Base-by-base conservation (phyloP, 2,113 vertebrate species). In the Heteronetta atricapilla region DNA sequence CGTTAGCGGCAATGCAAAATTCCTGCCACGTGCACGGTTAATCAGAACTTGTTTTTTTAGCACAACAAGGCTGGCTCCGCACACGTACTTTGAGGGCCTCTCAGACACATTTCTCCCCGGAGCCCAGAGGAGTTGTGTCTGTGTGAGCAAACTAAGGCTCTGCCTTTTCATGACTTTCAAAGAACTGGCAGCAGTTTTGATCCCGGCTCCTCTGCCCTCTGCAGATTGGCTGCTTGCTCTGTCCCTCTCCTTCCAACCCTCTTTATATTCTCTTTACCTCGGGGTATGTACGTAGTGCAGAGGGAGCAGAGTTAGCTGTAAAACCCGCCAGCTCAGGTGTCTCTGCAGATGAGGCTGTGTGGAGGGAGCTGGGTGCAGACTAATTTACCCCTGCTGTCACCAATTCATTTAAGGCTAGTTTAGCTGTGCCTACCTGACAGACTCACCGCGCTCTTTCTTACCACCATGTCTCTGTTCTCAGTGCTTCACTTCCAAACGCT, bases 131-230 rank as follows among this genome's bases (percentile, higher is more conserved):
- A 94, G 62, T 2, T 62, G 69, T 36, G 73, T 60, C 73, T 75
- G 44, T 73, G 44, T 29, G 69, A 96, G 93, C 48, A 64, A 96
- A 83, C 86, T 42, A 46, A 81, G 92, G 66, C 80, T 93, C 80
- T 20, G 82, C 64, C 76, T 95, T 93, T 91, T 90, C 90, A 93
- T 75, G 72, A 78, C 92, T 95, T 94, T 90, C 94, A 94, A 96
- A 95, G 95, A 63, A 38, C 19, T 0, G 0, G 77, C 62, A 86
- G 81, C 48, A 72, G 83, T 92, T 95, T 93, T 92, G 94, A 93
- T 95, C 66, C 90, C 15, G 19, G 88, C 72, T 90, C 90, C 92
- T 77, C 81, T 40, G 2, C 70, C 79, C 72, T 72, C 66, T 22
- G 17, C 76, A 96, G 94, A 90, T 40, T 36, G 79, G 88, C 80